Conservation (phyloP, 2,797 vertebrate species). For the Helarctos malayanus region DNA sequence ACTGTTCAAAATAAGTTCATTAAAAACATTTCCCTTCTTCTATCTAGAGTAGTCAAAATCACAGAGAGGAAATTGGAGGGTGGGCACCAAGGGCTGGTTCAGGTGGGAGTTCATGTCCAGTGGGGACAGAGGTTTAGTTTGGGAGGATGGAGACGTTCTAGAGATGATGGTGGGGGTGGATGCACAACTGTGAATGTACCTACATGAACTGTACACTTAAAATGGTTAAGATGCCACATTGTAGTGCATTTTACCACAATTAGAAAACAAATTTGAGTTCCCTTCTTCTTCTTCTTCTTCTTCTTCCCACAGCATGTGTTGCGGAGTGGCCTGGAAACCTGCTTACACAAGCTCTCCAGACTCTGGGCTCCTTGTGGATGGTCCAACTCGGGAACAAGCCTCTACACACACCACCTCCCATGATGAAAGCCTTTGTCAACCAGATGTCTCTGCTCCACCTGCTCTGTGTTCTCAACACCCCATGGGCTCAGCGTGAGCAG, state of each 20-base stretch:
- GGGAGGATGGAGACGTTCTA: rapidly evolving
- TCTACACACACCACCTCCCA: rapidly evolving
- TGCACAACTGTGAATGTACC: rapidly evolving
- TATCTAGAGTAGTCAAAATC: background rate
- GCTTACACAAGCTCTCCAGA: background rate
- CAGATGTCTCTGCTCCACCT: rapidly evolving
- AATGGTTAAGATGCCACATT: too few relatives aligned
- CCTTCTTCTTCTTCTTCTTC: rapidly evolving
- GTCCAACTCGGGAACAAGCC: background rate
- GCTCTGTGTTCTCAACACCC: too few relatives aligned
- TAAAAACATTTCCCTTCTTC: background rate
- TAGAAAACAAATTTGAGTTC: background rate
- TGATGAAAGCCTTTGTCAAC: rapidly evolving
- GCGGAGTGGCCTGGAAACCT: background rate
- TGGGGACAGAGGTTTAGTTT: background rate
- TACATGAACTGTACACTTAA: rapidly evolving
- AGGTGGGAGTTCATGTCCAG: too few relatives aligned
- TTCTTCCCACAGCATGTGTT: background rate
- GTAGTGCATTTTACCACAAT: background rate
- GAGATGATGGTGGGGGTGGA: rapidly evolving
- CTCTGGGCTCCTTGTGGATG: background rate
- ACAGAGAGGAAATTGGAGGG: background rate
- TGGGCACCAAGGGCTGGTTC: rapidly evolving
- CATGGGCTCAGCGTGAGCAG: rapidly evolving
- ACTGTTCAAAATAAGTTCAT: background rate